Base-by-base conservation (phyloP, 2,113 vertebrate species). In the Irena cyanogastra region DNA sequence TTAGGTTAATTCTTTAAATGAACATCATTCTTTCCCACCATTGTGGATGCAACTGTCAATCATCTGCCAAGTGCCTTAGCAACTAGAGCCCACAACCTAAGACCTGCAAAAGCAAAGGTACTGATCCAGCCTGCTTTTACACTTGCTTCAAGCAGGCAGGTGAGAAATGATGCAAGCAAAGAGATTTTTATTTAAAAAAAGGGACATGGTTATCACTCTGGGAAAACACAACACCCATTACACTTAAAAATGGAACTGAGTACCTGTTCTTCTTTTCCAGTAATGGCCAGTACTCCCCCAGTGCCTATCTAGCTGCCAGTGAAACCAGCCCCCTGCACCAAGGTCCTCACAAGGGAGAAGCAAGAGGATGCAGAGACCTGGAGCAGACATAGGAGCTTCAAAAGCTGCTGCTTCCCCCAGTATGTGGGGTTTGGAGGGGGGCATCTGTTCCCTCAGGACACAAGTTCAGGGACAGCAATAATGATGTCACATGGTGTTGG, bases 1-100 rank as follows among this genome's bases (percentile, higher is more conserved):
- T 90, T 70, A 86, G 26, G 16, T 76, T 85, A 76, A 52, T 90
- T 80, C 66, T 80, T 93, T 57, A 77, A 92, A 79, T 64, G 9
- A 87, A 63, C 52, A 37, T 64, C 6, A 2, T 59, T 87, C 68
- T 92, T 93, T 78, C 56, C 47, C 27, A n/a, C 10, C 3, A 1
- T 22, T 47, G 27, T 66, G 60, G 84, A 52, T 44, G 42, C 54
- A 78, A 15, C 13, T 74, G 59, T 72, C 65, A 57, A 33, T 44
- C 44, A 69, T 20, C 45, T 71, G 44, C n/a, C 53, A 57, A 84
- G 61, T 20, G 23, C 20, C 61, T 91, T 49, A 89, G 61, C 39
- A 79, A 11, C n/a, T 65, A 24, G 11, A 90, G 59, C 31, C 53
- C 39, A 42, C 19, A 20, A 57, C 57, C 45, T 13, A 13, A 59